Evolutionary conservation across 1,140 invertebrate species (phyloP).

Genomic region (Xylocopa sonorina): DNA sequence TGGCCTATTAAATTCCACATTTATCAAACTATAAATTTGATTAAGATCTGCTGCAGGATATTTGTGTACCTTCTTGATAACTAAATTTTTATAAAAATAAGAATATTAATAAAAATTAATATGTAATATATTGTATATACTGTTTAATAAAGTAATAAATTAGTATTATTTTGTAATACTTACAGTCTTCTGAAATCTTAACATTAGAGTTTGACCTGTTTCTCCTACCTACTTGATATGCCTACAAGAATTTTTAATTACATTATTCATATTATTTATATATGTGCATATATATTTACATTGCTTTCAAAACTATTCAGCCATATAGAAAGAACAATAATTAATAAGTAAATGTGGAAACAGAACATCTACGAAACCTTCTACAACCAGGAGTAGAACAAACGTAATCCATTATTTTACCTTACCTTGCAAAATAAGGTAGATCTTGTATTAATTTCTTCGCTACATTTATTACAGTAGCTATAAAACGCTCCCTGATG

Average conservation of each 20-base stretch:
- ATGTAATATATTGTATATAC: neutral
- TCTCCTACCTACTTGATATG: rapidly evolving
- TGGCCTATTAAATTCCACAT: constrained; percentile 48
- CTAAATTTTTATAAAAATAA: constrained; percentile 59
- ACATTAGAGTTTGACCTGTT: neutral
- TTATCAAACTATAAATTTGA: constrained; percentile 59
- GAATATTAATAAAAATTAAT: neutral
- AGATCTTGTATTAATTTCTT: neutral
- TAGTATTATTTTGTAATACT: neutral
- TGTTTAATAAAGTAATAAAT: neutral
- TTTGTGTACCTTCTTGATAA: constrained; percentile 56
- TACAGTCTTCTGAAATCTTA: neutral
- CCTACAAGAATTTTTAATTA: neutral
- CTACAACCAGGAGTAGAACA: no score
- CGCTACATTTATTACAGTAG: rapidly evolving
- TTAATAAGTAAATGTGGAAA: no score
- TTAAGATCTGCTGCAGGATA: constrained; percentile 45
- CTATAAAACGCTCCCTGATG: neutral
- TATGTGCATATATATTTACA: no score
- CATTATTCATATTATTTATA: no score
- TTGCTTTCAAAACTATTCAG: no score
- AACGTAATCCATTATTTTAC: no score
- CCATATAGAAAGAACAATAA: neutral
- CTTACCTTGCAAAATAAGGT: neutral
- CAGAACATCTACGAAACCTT: no score